These are phyloP conservation scores for Xylocampa areola DNA, from an alignment of 2,888 invertebrate species.

Conservation along the genomic window DNA sequence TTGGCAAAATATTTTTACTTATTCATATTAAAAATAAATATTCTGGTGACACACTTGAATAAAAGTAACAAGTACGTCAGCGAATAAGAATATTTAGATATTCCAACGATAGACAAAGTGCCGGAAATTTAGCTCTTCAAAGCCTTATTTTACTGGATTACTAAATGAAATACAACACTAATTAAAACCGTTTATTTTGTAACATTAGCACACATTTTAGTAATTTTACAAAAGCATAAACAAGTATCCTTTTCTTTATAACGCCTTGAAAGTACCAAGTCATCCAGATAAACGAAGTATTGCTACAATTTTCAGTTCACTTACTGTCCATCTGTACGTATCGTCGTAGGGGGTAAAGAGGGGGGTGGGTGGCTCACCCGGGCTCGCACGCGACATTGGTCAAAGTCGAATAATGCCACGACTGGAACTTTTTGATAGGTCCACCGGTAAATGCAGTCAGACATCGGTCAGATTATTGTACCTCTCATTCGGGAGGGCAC, in stretches of 20 bases:
- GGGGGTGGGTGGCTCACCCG: slow-evolving; percentile 34
- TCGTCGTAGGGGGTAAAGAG: slow-evolving; percentile 22
- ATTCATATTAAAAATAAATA: neutral
- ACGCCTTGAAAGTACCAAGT: slow-evolving; percentile 40
- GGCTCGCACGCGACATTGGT: slow-evolving; percentile 74
- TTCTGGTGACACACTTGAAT: no score
- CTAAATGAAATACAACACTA: neutral
- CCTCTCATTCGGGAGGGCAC: slow-evolving; percentile 68
- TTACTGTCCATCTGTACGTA: slow-evolving; percentile 55
- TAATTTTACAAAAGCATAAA: slow-evolving; percentile 15
- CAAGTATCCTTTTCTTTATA: slow-evolving; percentile 18
- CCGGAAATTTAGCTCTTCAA: no score
- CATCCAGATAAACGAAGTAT: slow-evolving; percentile 44
- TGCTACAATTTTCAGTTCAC: slow-evolving; percentile 52
- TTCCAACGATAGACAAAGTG: no score
- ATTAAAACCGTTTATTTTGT: neutral
- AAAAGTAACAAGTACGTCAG: no score
- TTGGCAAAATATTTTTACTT: neutral
- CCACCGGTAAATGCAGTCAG: slow-evolving; percentile 63
- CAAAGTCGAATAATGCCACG: slow-evolving; percentile 71
- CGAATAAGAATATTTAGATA: no score
- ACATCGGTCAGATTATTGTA: slow-evolving; percentile 69
- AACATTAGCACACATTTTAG: neutral
- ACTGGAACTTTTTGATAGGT: slow-evolving; percentile 78
- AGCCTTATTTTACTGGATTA: no score